A percentile compares a stretch with the other conserved stretches of the same genome.
Conservation (phyloP, 2,113 vertebrate species). For the Amazona guildingii region DNA sequence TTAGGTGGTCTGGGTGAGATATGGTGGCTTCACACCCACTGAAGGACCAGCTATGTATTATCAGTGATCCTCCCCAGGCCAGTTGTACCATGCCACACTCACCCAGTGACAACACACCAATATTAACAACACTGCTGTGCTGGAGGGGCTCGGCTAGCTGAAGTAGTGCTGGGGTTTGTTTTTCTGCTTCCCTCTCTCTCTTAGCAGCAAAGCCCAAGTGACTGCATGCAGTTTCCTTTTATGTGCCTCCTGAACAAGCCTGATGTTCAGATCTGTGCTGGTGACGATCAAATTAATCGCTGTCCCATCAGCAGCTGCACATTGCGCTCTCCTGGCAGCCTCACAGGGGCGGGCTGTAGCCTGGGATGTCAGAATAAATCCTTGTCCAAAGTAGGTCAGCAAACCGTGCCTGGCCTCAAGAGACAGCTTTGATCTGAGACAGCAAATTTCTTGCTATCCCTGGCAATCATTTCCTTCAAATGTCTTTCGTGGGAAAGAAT, state of each 20-base stretch:
- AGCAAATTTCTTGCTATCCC: not conserved
- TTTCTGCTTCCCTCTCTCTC: not conserved
- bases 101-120: not conserved
- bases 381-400: conserved; percentile 29
- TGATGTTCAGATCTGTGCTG: not conserved
- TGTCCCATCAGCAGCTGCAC: not conserved
- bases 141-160: not conserved
- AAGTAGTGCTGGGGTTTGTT: not conserved
- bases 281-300: conserved; percentile 46
- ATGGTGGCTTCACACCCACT: not conserved
- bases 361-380: not conserved
- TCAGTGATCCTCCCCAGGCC: not conserved
- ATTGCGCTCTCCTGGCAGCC: not conserved
- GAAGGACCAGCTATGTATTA: not conserved
- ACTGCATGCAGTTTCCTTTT: not conserved
- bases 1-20: not conserved
- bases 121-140: not conserved
- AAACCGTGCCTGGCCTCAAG: not conserved
- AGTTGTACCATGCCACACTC: not conserved
- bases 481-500: not conserved
- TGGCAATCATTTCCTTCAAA: not conserved
- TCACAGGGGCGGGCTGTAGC: not conserved
- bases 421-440: not conserved
- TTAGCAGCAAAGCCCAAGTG: not conserved
- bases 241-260: not conserved